These are phyloP conservation scores for Eilema depressum DNA, from an alignment of 2,888 invertebrate species.

Conservation along the genomic window DNA sequence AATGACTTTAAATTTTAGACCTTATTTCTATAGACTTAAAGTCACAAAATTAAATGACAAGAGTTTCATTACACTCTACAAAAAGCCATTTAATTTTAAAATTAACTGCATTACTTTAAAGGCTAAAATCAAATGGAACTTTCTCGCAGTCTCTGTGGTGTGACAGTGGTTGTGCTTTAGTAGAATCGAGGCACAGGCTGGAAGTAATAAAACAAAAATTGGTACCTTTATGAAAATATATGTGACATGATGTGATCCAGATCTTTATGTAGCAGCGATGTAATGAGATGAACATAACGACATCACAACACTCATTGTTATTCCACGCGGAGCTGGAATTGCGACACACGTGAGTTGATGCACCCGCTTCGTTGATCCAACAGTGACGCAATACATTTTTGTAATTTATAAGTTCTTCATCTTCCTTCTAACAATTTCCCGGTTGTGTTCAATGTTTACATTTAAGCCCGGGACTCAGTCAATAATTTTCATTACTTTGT, in stretches of 20 bases:
- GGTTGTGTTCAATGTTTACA: too few species aligned
- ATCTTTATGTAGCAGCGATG: background rate
- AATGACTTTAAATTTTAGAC: too few species aligned
- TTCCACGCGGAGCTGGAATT: slow-evolving; percentile 6
- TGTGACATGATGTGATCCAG: background rate
- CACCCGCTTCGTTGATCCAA: background rate
- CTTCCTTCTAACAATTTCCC: background rate
- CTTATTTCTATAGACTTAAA: too few species aligned
- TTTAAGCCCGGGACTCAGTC: background rate
- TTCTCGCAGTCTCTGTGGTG: too few species aligned
- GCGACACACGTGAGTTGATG: slow-evolving; percentile 9
- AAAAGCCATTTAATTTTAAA: too few species aligned
- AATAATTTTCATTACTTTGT: background rate
- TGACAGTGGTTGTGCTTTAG: too few species aligned
- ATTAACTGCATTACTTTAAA: too few species aligned
- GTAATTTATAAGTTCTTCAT: background rate
- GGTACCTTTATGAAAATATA: background rate
- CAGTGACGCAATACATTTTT: background rate
- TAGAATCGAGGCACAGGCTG: too few species aligned
- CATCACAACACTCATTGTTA: slow-evolving; percentile 10
- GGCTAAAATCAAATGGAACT: too few species aligned
- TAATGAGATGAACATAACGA: slow-evolving; percentile 14
- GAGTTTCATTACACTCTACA: too few species aligned
- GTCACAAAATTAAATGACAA: too few species aligned
- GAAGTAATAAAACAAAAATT: background rate